These are phyloP conservation scores for Rhodinocichla rosea DNA, from an alignment of 2,113 vertebrate species.

Conservation along the genomic window DNA sequence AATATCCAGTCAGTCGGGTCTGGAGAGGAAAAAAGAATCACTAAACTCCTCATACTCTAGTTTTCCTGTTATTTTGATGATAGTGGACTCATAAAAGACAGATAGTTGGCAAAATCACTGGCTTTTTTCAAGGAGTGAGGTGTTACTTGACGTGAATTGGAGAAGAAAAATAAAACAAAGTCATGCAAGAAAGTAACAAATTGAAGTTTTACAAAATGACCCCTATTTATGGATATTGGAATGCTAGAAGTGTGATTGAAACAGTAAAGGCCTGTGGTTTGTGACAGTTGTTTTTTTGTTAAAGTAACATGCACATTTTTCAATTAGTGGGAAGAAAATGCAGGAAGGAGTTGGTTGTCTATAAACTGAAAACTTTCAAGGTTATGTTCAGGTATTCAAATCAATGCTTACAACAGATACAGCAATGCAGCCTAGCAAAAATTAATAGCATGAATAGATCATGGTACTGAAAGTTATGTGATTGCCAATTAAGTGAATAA, in stretches of 20 bases:
- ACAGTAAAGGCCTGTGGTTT: not conserved
- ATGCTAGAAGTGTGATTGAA: not conserved
- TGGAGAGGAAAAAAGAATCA: not conserved
- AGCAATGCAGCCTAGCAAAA: not conserved
- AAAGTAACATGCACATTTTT: not conserved
- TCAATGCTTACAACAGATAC: not conserved
- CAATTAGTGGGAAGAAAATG: not conserved
- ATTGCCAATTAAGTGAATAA: conserved; percentile 39
- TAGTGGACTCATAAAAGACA: not conserved
- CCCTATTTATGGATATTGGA: not conserved
- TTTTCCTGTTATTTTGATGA: not conserved
- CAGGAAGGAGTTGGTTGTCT: not conserved
- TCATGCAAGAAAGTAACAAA: not conserved
- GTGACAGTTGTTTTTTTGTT: not conserved
- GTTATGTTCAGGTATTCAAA: conserved; percentile 23
- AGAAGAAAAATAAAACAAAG: not conserved
- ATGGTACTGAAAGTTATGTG: conserved; percentile 24
- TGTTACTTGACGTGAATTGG: not conserved
- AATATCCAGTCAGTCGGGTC: not conserved
- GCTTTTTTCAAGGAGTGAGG: not conserved
- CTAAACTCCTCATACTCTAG: not conserved
- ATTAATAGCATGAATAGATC: conserved; percentile 19
- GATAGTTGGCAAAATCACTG: not conserved
- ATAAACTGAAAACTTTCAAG: conserved; percentile 31
- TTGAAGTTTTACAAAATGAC: not conserved